Conservation (phyloP, 2,113 vertebrate species). For the Odocoileus hemionus region DNA sequence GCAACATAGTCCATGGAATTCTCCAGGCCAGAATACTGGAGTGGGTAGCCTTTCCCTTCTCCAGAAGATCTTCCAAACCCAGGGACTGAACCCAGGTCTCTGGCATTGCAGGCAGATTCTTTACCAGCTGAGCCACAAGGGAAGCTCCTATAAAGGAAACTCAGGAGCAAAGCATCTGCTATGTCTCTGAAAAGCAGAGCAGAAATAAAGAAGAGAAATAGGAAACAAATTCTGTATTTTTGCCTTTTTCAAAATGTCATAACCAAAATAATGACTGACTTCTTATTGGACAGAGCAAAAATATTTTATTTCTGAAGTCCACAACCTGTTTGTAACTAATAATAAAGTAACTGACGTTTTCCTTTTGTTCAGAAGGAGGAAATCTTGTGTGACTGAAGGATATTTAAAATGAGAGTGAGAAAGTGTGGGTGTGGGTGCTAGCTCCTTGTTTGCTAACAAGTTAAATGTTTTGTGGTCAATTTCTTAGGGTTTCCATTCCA, state of each 20-base stretch:
- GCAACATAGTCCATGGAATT: not conserved
- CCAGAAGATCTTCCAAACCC: not conserved
- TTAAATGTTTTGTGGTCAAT: not conserved
- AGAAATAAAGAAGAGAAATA: fast-evolving
- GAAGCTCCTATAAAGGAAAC: not conserved
- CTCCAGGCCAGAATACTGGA: not conserved
- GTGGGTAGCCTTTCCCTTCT: not conserved
- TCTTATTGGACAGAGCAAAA: not conserved
- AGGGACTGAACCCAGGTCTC: not conserved
- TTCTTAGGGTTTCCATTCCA: not conserved
- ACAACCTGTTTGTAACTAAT: not conserved
- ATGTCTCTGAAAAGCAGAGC: not conserved
- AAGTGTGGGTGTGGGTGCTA: not conserved
- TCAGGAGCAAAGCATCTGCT: not conserved
- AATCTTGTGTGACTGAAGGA: not conserved
- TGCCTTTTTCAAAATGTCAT: not conserved
- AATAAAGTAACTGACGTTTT: not conserved
- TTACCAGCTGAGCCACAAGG: not conserved
- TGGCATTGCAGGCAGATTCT: not conserved
- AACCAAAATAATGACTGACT: not conserved
- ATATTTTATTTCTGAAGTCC: not conserved
- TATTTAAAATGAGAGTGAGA: not conserved
- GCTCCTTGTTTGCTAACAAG: not conserved
- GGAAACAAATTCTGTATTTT: not conserved
- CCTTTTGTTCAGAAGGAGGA: not conserved